Evolutionary conservation across 2,797 vertebrate genomes (phyloP).

Genomic region (Euphonia xanthogaster): DNA sequence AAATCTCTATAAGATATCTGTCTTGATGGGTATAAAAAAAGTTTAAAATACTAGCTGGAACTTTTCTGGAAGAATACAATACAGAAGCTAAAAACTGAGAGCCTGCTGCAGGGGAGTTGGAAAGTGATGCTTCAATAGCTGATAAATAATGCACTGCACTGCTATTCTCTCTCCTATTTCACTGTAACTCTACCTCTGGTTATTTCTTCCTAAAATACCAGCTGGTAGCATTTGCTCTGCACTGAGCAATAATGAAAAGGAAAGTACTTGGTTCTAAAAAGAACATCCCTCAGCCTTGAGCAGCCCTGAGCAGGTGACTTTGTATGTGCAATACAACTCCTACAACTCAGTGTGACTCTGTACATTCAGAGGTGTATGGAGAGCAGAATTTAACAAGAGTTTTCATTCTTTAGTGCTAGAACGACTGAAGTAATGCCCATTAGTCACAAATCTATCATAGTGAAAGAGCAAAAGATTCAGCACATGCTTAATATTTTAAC

Average conservation of each 20-base stretch:
- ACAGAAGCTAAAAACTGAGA: not conserved
- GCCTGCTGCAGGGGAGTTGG: not conserved
- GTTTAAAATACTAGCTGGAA: not conserved
- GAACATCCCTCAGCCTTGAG: not conserved
- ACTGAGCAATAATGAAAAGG: not conserved
- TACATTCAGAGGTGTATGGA: not conserved
- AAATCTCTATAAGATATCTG: not conserved
- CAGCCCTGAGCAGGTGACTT: not conserved
- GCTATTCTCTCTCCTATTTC: not conserved
- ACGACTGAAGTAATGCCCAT: not conserved
- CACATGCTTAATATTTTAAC: not conserved
- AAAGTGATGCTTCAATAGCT: not conserved
- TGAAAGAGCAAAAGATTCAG: not conserved
- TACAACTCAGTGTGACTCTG: not conserved
- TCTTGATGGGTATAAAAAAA: not conserved
- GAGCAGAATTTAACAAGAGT: not conserved
- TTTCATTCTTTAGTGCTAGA: not conserved
- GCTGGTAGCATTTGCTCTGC: not conserved
- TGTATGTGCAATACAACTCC: not conserved
- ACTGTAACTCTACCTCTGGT: not conserved
- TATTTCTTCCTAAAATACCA: not conserved
- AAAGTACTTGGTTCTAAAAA: not conserved
- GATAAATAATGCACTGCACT: conserved; percentile 63
- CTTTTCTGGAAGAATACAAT: not conserved
- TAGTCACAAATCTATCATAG: not conserved